Percentiles rank a stretch among this genome's conserved stretches.
These are phyloP conservation scores for Alouatta palliata DNA, from an alignment of 2,113 vertebrate species.

Conservation along the genomic window DNA sequence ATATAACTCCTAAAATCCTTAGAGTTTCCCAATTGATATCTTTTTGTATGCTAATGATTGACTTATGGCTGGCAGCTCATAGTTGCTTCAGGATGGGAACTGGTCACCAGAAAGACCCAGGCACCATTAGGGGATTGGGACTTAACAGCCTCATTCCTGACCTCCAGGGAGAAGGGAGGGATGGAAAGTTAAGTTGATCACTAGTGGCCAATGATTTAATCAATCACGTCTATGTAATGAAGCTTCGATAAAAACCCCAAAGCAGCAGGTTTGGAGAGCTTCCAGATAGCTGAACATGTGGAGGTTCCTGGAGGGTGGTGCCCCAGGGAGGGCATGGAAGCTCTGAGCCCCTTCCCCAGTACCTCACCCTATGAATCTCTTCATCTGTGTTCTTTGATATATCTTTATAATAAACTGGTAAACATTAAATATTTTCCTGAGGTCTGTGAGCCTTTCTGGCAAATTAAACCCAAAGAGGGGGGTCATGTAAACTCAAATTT, in stretches of 20 bases:
- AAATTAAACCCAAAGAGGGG: not conserved
- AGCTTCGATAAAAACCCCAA: not conserved
- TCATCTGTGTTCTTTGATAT: not conserved
- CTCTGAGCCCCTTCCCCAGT: not conserved
- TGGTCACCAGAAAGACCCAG: not conserved
- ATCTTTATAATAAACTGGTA: not conserved
- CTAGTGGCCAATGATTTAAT: not conserved
- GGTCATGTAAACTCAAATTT: not conserved
- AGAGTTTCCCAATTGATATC: not conserved
- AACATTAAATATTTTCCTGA: not conserved
- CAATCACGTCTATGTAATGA: not conserved
- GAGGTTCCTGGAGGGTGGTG: not conserved
- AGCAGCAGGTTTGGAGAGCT: not conserved
- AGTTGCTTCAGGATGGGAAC: not conserved
- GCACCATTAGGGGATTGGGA: not conserved
- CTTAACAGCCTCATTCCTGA: not conserved
- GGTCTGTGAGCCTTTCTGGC: not conserved
- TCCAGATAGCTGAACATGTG: not conserved
- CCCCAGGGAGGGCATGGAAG: not conserved
- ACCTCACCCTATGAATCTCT: not conserved
- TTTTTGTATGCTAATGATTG: not conserved
- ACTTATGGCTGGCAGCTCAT: not conserved
- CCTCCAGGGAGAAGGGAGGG: not conserved
- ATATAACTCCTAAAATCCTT: not conserved
- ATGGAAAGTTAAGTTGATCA: not conserved